Conservation (phyloP, 1,140 invertebrate species). For the Drosophila nasuta region DNA sequence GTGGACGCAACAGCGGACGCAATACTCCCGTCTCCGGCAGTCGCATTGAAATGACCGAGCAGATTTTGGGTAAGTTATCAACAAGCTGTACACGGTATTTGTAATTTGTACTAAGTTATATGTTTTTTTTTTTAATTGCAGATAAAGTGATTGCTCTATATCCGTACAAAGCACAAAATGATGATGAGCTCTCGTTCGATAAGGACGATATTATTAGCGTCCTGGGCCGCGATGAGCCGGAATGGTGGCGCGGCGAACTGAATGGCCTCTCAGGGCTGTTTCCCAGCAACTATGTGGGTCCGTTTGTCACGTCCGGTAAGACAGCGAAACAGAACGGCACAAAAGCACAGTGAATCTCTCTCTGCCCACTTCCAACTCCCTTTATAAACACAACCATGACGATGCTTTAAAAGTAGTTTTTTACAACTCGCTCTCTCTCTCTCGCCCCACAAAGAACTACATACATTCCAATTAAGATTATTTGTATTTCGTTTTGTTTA, state of each 20-base stretch:
- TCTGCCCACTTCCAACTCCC: slow-evolving; percentile 22
- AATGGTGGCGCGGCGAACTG: slow-evolving; percentile 98
- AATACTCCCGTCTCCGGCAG: slow-evolving; percentile 88
- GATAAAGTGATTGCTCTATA: slow-evolving; percentile 97
- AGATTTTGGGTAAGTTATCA: slow-evolving; percentile 84
- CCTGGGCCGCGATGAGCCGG: slow-evolving; percentile 94
- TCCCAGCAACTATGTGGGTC: slow-evolving; percentile 94
- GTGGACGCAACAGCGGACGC: slow-evolving; percentile 89
- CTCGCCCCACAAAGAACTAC: slow-evolving; percentile 32
- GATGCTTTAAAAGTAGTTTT: slow-evolving; percentile 43
- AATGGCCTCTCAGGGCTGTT: slow-evolving; percentile 95
- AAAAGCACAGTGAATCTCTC: slow-evolving; percentile 71
- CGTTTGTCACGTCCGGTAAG: slow-evolving; percentile 85
- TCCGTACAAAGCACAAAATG: slow-evolving; percentile 96
- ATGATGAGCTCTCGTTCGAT: slow-evolving; percentile 96
- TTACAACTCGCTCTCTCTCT: slow-evolving; percentile 49
- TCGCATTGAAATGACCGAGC: slow-evolving; percentile 85
- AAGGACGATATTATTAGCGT: slow-evolving; percentile 97
- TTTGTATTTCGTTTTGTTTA: slow-evolving; percentile 19
- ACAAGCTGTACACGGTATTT: no score
- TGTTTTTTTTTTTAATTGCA: slow-evolving; percentile 84
- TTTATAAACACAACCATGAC: slow-evolving; percentile 43
- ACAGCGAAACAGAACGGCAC: slow-evolving; percentile 68
- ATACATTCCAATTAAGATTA: slow-evolving; percentile 35
- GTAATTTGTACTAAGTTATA: not conserved